Evolutionary conservation across 2,113 vertebrate genomes (phyloP).

Genomic region (Cacatua alba): DNA sequence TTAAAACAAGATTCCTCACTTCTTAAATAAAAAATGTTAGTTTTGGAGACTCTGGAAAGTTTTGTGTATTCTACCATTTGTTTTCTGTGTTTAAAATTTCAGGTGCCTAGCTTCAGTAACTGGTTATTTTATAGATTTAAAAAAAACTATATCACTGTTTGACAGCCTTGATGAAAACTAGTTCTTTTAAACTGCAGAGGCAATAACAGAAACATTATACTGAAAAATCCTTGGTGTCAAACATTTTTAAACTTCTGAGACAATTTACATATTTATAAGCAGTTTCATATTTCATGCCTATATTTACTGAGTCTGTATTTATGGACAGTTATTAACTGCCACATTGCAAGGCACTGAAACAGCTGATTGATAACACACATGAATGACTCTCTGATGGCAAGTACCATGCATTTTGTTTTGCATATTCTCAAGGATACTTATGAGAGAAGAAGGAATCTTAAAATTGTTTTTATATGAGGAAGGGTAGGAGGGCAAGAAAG

Average conservation of each 20-base stretch:
- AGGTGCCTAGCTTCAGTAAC: not conserved
- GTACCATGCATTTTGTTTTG: not conserved
- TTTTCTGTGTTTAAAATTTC: not conserved
- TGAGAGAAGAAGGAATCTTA: not conserved
- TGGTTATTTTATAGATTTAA: not conserved
- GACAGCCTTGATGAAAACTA: not conserved
- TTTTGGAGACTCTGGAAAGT: not conserved
- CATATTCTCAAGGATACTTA: not conserved
- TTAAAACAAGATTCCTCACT: not conserved
- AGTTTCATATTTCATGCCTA: not conserved
- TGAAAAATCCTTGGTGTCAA: not conserved
- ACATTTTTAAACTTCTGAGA: not conserved
- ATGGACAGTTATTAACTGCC: not conserved
- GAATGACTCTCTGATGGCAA: not conserved
- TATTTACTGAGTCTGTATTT: not conserved
- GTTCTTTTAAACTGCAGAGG: not conserved
- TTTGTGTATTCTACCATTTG: not conserved
- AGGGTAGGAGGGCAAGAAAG: not conserved
- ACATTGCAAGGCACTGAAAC: not conserved
- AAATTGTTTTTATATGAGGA: not conserved
- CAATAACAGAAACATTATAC: not conserved
- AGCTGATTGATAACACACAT: slow-evolving; percentile 8
- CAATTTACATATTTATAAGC: not conserved
- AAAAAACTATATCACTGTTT: not conserved
- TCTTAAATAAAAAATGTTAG: not conserved